Evolutionary conservation across 1,140 invertebrate species (phyloP).

Genomic region (Anastrepha ludens): DNA sequence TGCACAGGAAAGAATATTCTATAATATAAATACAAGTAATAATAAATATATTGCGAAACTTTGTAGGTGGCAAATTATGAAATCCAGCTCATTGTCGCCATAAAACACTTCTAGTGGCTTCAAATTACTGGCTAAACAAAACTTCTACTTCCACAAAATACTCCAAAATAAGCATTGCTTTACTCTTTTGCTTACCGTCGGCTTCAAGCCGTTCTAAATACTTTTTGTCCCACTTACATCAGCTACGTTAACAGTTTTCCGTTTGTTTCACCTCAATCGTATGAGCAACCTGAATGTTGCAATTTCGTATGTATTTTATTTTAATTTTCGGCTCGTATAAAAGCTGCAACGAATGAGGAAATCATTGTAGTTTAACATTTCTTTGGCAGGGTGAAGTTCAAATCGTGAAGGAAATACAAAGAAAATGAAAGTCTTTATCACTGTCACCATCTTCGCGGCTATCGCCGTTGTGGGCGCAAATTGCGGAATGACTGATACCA

Average conservation of each 20-base stretch:
- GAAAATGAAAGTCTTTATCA: slow-evolving; percentile 2
- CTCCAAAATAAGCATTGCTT: not conserved
- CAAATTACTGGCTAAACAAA: slow-evolving; percentile 10
- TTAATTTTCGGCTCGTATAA: slow-evolving; percentile 1
- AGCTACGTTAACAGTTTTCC: slow-evolving; percentile 32
- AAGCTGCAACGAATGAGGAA: not conserved
- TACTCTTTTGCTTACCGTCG: not conserved
- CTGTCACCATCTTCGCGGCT: not conserved
- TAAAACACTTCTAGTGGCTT: not conserved
- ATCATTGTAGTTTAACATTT: slow-evolving; percentile 5
- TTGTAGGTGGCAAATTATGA: not conserved
- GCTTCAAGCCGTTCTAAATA: not conserved
- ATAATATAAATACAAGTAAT: not conserved
- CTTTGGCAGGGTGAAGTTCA: not conserved
- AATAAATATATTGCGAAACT: not conserved
- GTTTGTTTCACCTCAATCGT: not conserved
- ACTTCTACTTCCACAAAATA: not conserved
- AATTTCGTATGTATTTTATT: not conserved
- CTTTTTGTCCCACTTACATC: not conserved
- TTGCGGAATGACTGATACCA: not conserved
- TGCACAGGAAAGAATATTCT: not conserved
- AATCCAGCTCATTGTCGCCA: slow-evolving; percentile 39
- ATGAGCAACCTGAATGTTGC: not conserved
- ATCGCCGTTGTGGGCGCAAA: not conserved
- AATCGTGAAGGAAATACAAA: not conserved